Percentiles rank a stretch among this genome's conserved stretches.
Conservation (phyloP, 2,888 invertebrate genomes). For the Drosophila imparisetae region DNA sequence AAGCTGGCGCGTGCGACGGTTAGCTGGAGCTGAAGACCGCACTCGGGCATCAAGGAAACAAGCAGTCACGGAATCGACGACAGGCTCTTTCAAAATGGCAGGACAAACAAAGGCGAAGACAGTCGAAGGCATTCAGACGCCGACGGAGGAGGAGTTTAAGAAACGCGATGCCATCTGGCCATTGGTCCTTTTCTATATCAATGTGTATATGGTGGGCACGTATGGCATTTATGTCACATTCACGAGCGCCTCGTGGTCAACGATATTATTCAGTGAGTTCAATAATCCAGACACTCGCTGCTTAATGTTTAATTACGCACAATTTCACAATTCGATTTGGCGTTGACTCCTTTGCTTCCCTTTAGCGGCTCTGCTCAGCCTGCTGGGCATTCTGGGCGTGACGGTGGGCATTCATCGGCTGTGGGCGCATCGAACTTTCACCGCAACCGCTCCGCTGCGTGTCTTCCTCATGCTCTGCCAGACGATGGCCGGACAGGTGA, state of each 20-base stretch:
- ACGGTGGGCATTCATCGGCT: conserved; percentile 96
- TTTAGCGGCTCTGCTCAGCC: conserved; percentile 87
- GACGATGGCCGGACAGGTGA: conserved; percentile 94
- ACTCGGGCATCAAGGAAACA: neutral
- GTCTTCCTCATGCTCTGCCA: conserved; percentile 93
- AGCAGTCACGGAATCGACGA: neutral
- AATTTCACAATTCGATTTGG: conserved; percentile 1
- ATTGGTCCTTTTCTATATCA: conserved; percentile 90
- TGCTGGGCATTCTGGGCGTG: conserved; percentile 90
- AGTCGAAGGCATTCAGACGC: conserved; percentile 11
- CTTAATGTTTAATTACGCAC: neutral
- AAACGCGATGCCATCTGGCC: conserved; percentile 90
- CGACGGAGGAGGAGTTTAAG: conserved; percentile 34
- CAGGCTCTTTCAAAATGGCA: conserved; percentile 7
- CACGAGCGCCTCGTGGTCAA: conserved; percentile 87
- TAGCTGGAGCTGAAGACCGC: neutral
- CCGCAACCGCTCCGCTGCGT: conserved; percentile 89
- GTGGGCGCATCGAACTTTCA: conserved; percentile 95
- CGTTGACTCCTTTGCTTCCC: neutral
- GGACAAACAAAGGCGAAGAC: conserved; percentile 7
- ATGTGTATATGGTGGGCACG: conserved; percentile 89
- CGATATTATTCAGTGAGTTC: conserved; percentile 88
- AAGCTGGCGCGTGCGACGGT: conserved; percentile 32
- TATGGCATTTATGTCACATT: conserved; percentile 88
- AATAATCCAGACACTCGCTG: conserved; percentile 25